phyloP scores from a whole-genome alignment of 2,113 vertebrate species.

The Platysteira castanea region DNA sequence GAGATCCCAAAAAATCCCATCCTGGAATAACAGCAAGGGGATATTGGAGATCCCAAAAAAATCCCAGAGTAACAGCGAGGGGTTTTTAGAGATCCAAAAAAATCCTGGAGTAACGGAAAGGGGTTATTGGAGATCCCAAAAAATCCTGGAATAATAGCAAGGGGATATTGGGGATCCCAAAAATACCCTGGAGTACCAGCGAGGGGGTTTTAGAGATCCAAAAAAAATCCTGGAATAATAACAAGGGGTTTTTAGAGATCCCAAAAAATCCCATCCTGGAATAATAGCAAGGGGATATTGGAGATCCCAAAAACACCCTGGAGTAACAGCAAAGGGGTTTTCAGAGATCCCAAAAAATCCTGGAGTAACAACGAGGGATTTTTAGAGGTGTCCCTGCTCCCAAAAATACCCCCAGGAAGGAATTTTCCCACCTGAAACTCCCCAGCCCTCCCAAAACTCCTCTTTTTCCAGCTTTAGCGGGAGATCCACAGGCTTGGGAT shows the following conservation, averaged over 20 bases:
- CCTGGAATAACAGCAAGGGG: background rate
- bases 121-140: background rate
- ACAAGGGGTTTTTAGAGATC: background rate
- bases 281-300: fast-evolving
- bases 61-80: background rate
- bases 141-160: background rate
- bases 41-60: background rate
- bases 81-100: background rate
- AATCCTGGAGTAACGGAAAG: background rate
- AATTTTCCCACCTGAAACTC: background rate
- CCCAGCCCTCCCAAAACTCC: background rate
- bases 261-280: background rate
- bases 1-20: no score
- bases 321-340: background rate
- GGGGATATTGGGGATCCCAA: fast-evolving
- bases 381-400: background rate
- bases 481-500: background rate
- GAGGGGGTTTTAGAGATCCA: background rate
- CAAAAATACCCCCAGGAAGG: background rate
- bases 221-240: background rate
- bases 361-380: fast-evolving
- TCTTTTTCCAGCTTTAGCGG: fast-evolving
- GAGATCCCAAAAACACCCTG: background rate
- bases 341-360: background rate
- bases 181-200: background rate